These are phyloP conservation scores for Lasioglossum morio DNA, from an alignment of 2,888 invertebrate species.

Conservation along the genomic window DNA sequence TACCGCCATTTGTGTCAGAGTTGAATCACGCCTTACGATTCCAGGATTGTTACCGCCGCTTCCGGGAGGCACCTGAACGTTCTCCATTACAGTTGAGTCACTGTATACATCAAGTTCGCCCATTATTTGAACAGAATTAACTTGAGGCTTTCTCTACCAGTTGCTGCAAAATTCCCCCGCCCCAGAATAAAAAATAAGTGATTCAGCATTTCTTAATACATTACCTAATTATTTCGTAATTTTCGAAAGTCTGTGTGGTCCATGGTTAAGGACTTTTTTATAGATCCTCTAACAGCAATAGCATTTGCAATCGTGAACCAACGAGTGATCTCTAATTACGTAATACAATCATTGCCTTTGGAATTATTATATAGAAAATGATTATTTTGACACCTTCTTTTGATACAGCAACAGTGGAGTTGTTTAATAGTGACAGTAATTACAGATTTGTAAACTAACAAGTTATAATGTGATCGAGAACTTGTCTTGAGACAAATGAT, in stretches of 20 bases:
- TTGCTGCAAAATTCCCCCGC: background rate
- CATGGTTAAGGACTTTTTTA: background rate
- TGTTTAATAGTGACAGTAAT: background rate
- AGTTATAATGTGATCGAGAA: background rate
- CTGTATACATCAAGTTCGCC: background rate
- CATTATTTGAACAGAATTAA: background rate
- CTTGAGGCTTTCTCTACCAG: background rate
- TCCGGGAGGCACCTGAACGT: constrained; percentile 68
- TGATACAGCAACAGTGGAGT: too few relatives aligned
- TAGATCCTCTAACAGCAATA: background rate
- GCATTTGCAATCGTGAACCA: too few relatives aligned
- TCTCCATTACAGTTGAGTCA: constrained; percentile 42
- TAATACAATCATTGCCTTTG: too few relatives aligned
- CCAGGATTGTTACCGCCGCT: constrained; percentile 73
- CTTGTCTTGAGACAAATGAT: background rate
- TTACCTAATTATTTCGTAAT: background rate
- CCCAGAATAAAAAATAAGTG: background rate
- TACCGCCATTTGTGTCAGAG: constrained; percentile 75
- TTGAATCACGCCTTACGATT: constrained; percentile 72
- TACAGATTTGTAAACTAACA: background rate
- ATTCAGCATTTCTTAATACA: background rate
- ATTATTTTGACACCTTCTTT: background rate
- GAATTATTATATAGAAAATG: too few relatives aligned
- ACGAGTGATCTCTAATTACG: too few relatives aligned
- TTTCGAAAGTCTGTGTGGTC: background rate